These are phyloP conservation scores for Epirrhoe tristata DNA, from an alignment of 2,888 invertebrate species.

Conservation along the genomic window DNA sequence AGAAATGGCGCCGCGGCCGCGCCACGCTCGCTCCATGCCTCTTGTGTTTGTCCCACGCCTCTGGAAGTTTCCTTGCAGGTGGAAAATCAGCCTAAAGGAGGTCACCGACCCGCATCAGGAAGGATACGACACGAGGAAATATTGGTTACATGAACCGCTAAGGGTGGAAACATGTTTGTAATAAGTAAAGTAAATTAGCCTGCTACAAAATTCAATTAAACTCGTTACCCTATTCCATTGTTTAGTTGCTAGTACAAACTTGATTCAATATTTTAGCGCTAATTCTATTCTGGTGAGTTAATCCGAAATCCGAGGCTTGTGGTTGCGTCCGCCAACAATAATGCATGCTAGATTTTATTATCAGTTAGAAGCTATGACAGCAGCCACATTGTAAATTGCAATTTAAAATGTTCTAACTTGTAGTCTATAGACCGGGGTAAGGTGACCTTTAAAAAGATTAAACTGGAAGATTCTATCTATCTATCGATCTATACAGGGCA, in stretches of 20 bases:
- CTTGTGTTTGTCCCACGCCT: too few species aligned
- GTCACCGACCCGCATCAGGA: too few species aligned
- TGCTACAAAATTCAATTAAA: constrained; percentile 9
- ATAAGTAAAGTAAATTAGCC: background rate
- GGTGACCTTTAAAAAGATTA: too few species aligned
- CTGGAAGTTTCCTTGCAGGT: too few species aligned
- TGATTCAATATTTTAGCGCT: constrained; percentile 10
- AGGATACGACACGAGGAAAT: too few species aligned
- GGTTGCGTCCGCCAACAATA: constrained; percentile 16
- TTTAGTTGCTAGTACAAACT: constrained; percentile 18
- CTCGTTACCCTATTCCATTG: constrained; percentile 13
- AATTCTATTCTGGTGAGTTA: constrained; percentile 22
- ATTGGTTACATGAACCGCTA: too few species aligned
- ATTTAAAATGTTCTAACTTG: background rate
- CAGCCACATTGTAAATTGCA: constrained; percentile 12
- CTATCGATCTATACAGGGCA: too few species aligned
- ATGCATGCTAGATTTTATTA: constrained; percentile 21
- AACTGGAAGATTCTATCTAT: too few species aligned
- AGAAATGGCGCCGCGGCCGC: too few species aligned
- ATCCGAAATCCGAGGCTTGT: constrained; percentile 8
- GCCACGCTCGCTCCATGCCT: too few species aligned
- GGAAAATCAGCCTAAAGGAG: too few species aligned
- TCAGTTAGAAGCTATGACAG: constrained; percentile 20
- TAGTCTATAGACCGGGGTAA: background rate
- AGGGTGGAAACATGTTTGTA: too few species aligned